Evolutionary conservation across 2,797 vertebrate species (phyloP), one percentile per base, ranked within the genome.

Genomic region (Lithobates sylvaticus): DNA sequence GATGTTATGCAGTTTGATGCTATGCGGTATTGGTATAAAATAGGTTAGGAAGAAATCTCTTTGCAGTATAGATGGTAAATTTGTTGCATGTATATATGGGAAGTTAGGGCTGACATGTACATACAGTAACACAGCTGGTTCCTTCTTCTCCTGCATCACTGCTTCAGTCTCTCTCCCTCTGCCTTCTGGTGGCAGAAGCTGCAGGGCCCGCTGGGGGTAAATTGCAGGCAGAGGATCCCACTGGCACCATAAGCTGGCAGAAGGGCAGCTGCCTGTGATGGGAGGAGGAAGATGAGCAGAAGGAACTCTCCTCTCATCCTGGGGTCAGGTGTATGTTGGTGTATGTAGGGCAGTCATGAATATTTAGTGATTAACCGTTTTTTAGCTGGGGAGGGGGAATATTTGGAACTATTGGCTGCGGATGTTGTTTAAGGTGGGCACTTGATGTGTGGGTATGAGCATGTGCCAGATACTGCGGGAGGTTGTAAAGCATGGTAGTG

Each of bases 71-170:
- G 10, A 80, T 47, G 64, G 36, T 85, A 73, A 36, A 34, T 47
- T 65, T 78, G 26, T 69, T 16, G 34, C 76, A 39, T 71, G n/a
- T 80, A 79, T 23, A 78, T 36, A 73, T 44, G 8, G 16, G 69
- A 3, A 54, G 39, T 39, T 13, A 69, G 61, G 64, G 64, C 61
- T 47, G 61, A 79, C 76, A 80, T 80, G 42, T 84, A 78, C 36
- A 65, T 87, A 76, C 74, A 86, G 87, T 81, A 70, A 70, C 90
- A 78, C 91, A 91, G 89, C 90, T 90, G 91, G 86, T 71, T 16
- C 88, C 13, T 64, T 89, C 88, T 84, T 84, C 80, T 89, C 88
- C 87, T 89, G 88, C 88, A 88, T 86, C 84, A 84, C 86, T 89
- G 88, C 82, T 76, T 77, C 10, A 44, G 44, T 71, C 61, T 61